Conservation (phyloP, 2,113 vertebrate genomes). For the Acinonyx jubatus region DNA sequence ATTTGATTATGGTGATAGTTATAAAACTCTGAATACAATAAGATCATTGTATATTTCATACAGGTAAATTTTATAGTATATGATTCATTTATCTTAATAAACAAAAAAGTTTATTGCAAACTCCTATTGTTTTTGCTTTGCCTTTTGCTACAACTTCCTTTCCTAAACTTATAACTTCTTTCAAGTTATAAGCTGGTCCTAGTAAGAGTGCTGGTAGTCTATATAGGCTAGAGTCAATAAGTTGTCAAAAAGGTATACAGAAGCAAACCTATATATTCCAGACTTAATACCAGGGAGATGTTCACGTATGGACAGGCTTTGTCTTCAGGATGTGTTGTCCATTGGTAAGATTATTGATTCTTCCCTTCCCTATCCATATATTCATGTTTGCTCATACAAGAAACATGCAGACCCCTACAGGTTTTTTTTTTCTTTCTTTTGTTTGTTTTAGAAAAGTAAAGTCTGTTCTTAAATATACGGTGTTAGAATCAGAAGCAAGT, state of each 20-base stretch:
- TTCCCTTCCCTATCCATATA: not conserved
- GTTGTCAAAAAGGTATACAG: not conserved
- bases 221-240: not conserved
- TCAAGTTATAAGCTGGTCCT: not conserved
- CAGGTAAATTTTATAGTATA: not conserved
- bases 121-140: not conserved
- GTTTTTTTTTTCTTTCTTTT: not conserved
- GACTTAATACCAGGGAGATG: not conserved
- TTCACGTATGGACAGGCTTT: not conserved
- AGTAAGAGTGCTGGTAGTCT: not conserved
- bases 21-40: not conserved
- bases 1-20: not conserved
- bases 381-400: not conserved
- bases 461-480: not conserved
- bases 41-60: not conserved
- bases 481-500: not conserved
- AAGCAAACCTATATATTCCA: not conserved
- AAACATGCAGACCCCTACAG: not conserved
- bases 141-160: not conserved
- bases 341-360: not conserved
- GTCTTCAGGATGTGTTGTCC: not conserved
- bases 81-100: not conserved
- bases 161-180: not conserved
- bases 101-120: not conserved
- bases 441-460: not conserved